These are phyloP conservation scores for Hypomesus transpacificus DNA, from an alignment of 2,113 vertebrate genomes.

Conservation along the genomic window DNA sequence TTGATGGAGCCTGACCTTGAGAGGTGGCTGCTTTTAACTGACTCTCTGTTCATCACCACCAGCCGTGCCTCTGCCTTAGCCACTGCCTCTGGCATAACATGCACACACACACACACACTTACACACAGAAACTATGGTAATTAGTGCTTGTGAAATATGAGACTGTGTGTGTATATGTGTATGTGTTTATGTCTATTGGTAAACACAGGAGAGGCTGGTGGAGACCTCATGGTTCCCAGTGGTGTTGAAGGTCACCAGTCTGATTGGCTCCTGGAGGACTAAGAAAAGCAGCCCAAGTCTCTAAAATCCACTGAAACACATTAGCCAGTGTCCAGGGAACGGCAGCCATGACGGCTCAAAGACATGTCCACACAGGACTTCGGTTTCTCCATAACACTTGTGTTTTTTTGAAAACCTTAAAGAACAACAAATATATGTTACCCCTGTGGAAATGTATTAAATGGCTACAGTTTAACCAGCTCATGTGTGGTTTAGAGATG, in stretches of 20 bases:
- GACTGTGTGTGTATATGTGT: neutral
- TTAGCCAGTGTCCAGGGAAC: slow-evolving; percentile 42
- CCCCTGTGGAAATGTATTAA: neutral
- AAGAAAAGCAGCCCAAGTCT: slow-evolving; percentile 47
- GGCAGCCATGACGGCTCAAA: slow-evolving; percentile 14
- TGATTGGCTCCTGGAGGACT: slow-evolving; percentile 48
- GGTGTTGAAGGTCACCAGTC: slow-evolving; percentile 49
- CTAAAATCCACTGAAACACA: slow-evolving; percentile 49
- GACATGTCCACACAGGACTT: neutral
- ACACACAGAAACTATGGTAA: neutral
- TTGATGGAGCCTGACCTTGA: slow-evolving; percentile 57
- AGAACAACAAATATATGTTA: slow-evolving; percentile 35
- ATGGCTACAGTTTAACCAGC: neutral
- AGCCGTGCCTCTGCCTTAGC: slow-evolving; percentile 6
- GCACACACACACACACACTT: slow-evolving; percentile 1
- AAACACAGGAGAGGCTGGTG: slow-evolving; percentile 13
- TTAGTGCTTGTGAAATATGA: neutral
- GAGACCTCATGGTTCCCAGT: slow-evolving; percentile 28
- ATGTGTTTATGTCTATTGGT: neutral
- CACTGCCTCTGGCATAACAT: slow-evolving; percentile 10
- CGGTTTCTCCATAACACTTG: slow-evolving; percentile 38
- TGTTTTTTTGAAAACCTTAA: slow-evolving; percentile 44
- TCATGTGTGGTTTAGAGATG: neutral
- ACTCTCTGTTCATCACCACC: slow-evolving; percentile 21
- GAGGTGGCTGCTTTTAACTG: slow-evolving; percentile 33